These are phyloP conservation scores for Nymphicus hollandicus DNA, from an alignment of 2,113 vertebrate species.

Conservation along the genomic window DNA sequence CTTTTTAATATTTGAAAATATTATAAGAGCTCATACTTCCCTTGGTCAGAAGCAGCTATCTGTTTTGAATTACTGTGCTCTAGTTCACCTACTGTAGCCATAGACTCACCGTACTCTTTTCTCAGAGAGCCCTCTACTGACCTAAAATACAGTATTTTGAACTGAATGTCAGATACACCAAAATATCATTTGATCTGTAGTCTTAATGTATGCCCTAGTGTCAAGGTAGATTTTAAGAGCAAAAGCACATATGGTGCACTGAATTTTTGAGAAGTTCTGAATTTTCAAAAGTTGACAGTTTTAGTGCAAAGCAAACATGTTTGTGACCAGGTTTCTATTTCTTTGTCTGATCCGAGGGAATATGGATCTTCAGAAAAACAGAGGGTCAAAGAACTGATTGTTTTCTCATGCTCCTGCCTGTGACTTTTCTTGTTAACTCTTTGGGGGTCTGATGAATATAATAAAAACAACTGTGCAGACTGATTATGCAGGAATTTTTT, in stretches of 20 bases:
- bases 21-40: background rate
- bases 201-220: background rate
- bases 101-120: slow-evolving; percentile 11
- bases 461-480: background rate
- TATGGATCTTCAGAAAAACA: background rate
- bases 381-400: background rate
- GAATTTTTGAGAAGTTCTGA: background rate
- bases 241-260: background rate
- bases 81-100: background rate
- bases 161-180: background rate
- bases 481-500: background rate
- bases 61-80: slow-evolving; percentile 18
- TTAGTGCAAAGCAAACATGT: background rate
- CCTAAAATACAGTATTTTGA: background rate
- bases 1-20: background rate
- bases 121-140: slow-evolving; percentile 71
- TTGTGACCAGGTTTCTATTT: background rate
- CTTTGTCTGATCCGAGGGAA: background rate
- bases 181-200: background rate
- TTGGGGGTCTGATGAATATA: background rate
- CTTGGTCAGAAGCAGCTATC: background rate
- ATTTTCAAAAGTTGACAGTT: background rate
- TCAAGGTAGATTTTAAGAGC: background rate
- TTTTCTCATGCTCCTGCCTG: background rate
- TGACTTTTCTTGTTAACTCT: background rate